Percentiles rank a stretch among this genome's conserved stretches.
Evolutionary conservation across 2,888 invertebrate genomes (phyloP).

Genomic region (Pachydiplax longipennis): DNA sequence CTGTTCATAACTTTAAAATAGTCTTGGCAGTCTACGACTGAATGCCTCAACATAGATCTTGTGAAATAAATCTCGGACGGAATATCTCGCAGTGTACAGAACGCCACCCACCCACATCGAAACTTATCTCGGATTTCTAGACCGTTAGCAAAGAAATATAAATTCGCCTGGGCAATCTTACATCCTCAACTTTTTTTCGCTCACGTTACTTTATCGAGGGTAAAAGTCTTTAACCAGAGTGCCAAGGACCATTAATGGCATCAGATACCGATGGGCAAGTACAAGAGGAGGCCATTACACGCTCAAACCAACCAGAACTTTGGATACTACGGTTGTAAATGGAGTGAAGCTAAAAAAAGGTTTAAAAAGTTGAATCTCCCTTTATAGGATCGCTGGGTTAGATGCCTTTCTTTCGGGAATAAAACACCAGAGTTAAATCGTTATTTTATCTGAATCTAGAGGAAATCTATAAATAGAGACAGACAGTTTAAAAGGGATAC

Average conservation of each 20-base stretch:
- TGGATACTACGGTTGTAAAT: background rate
- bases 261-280: background rate
- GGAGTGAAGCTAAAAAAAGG: background rate
- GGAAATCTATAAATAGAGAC: no score
- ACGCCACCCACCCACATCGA: no score
- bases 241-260: background rate
- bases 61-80: no score
- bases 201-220: background rate
- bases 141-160: no score
- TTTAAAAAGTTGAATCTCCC: background rate
- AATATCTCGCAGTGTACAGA: no score
- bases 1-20: no score
- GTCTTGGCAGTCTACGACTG: no score
- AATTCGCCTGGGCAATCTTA: no score
- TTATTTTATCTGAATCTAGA: background rate
- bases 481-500: no score
- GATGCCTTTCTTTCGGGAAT: background rate
- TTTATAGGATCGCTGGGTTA: background rate
- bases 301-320: background rate
- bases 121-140: no score
- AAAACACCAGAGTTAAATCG: background rate
- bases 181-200: no score
- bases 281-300: background rate
- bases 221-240: background rate
- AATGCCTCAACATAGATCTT: no score